A percentile compares a stretch with the other conserved stretches of the same genome.
phyloP scores from a whole-genome alignment of 2,888 invertebrate genomes.

The Girardia tigrina region DNA sequence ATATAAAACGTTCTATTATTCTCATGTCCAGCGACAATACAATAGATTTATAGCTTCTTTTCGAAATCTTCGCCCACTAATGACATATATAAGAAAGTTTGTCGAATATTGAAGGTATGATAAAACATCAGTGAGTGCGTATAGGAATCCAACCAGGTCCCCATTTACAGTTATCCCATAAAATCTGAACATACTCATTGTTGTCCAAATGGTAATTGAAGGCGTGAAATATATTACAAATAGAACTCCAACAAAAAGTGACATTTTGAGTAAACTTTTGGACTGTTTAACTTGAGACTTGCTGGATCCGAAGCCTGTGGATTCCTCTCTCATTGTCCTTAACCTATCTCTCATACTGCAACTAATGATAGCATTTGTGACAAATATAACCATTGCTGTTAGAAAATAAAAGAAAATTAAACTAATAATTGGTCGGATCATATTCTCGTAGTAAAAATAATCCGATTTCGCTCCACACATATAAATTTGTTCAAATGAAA shows the following conservation, averaged over 20 bases:
- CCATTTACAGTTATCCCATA: not conserved
- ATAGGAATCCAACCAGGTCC: not conserved
- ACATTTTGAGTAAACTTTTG: not conserved
- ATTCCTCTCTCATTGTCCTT: not conserved
- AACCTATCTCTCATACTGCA: not conserved
- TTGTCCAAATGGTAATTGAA: not conserved
- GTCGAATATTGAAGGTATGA: not conserved
- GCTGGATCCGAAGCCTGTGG: not conserved
- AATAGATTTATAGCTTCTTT: not conserved
- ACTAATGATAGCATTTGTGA: slow-evolving; percentile 10
- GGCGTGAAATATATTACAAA: not conserved
- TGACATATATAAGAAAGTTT: not conserved
- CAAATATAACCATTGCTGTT: slow-evolving; percentile 24
- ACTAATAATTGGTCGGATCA: slow-evolving; percentile 11
- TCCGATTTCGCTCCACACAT: not conserved
- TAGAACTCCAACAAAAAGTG: not conserved
- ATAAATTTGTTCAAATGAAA: not conserved
- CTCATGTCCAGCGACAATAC: too few relatives aligned
- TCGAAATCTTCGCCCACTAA: slow-evolving; percentile 25
- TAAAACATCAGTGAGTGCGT: not conserved
- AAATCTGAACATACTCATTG: not conserved
- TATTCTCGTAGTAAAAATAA: slow-evolving; percentile 24
- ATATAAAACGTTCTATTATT: too few relatives aligned
- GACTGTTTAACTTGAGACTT: slow-evolving; percentile 17
- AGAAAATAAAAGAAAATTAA: not conserved